Base-by-base conservation (phyloP, 1,140 invertebrate genomes). In the Lanistes nyassanus region DNA sequence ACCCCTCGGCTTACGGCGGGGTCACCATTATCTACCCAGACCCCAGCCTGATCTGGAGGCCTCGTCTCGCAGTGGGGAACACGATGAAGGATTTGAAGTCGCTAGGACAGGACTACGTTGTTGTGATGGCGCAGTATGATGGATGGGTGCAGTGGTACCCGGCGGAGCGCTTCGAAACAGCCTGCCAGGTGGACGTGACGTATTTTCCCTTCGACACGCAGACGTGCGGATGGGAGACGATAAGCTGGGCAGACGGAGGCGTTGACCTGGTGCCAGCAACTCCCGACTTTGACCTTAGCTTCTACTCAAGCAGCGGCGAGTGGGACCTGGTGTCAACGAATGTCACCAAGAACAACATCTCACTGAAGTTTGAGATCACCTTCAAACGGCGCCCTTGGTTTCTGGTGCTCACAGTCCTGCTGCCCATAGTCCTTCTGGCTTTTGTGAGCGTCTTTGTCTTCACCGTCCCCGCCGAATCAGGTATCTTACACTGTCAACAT, bases 391-490 rank as follows among this genome's bases (percentile, higher is more conserved):
- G 69, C 39, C 56, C 71, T 5, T 65, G 65, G 11, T 21, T 74
- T 21, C 31, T 53, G 29, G 60, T 73, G 3, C 65, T 74, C 31
- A 78, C 47, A 9, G 42, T 74, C 16, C 29, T 78, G 9, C 31
- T 78, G 9, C 76, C 76, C 3, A 53, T 78, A 21, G 1, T 70
- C 39, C 26, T 78, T 2, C 34, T 78, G 66, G 71, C 64, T 26
- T 23, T 64, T 39, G 37, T 74, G 3, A 78, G 74, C 66, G 64
- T 78, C 19, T 53, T 69, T 1, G 71, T 69, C 7, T 78, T 78
- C 47, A 56, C 73, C 23, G 56, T 78, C 5, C 71, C 76, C 29
- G 53, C 66, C 5, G 76, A 78, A 13, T 69, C 76, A 26, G 71
- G 76, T 70, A 26, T 37, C 42, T 66, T 26, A 37, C 7, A 13